A percentile compares a stretch with the other conserved stretches of the same genome.
Evolutionary conservation across 2,113 vertebrate genomes (phyloP).

Genomic region (human): GRCh38 chr2:177733001-177733500

Average conservation of each 20-base stretch:
- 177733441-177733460: conserved; percentile 79
- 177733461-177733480: conserved; percentile 77
- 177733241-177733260: conserved; percentile 87
- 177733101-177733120: conserved; percentile 71
- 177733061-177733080: conserved; percentile 20
- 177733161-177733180: conserved; percentile 77
- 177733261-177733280: conserved; percentile 88
- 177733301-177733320: conserved; percentile 88
- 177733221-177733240: conserved; percentile 86
- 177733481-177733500: conserved; percentile 75
- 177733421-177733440: conserved; percentile 75
- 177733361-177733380: conserved; percentile 70
- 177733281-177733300: conserved; percentile 87
- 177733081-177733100: conserved; percentile 61
- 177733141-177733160: conserved; percentile 83
- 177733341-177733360: conserved; percentile 86
- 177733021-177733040: conserved; percentile 30
- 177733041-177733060: conserved; percentile 22
- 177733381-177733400: conserved; percentile 77
- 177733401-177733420: conserved; percentile 74
- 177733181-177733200: conserved; percentile 84
- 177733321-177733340: conserved; percentile 83
- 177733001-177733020: not conserved
- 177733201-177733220: conserved; percentile 84
- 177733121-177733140: conserved; percentile 82